Conservation (phyloP, 2,113 vertebrate genomes). For the Ardeotis arabs region DNA sequence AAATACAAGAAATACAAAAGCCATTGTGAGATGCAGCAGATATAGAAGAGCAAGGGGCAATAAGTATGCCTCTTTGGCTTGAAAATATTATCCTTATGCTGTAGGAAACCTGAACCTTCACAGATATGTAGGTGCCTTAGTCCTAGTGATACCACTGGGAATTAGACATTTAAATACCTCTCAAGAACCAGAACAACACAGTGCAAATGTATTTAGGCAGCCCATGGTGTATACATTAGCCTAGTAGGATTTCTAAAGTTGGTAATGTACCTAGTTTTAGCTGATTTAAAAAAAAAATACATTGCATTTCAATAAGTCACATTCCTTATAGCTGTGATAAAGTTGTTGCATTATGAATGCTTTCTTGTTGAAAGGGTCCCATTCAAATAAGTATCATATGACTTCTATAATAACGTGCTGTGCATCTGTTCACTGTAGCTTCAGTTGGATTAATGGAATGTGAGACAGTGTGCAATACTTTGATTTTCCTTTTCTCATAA, state of each 20-base stretch:
- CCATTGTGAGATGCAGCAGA: background rate
- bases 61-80: background rate
- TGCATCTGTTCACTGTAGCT: background rate
- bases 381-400: background rate
- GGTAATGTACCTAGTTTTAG: background rate
- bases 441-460: background rate
- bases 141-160: background rate
- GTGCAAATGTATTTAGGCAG: background rate
- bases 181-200: background rate
- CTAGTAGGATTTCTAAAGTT: background rate
- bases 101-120: background rate
- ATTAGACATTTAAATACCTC: background rate
- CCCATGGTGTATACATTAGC: background rate
- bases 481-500: slow-evolving; percentile 35
- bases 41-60: background rate
- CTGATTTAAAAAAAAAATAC: background rate
- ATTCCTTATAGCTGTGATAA: background rate
- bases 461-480: background rate
- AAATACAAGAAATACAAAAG: background rate
- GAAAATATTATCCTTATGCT: background rate
- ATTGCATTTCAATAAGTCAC: background rate
- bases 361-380: background rate
- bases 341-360: background rate
- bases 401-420: background rate
- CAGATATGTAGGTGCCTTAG: background rate